These are phyloP conservation scores for Nomada fabriciana DNA, from an alignment of 2,888 invertebrate genomes.

Conservation along the genomic window DNA sequence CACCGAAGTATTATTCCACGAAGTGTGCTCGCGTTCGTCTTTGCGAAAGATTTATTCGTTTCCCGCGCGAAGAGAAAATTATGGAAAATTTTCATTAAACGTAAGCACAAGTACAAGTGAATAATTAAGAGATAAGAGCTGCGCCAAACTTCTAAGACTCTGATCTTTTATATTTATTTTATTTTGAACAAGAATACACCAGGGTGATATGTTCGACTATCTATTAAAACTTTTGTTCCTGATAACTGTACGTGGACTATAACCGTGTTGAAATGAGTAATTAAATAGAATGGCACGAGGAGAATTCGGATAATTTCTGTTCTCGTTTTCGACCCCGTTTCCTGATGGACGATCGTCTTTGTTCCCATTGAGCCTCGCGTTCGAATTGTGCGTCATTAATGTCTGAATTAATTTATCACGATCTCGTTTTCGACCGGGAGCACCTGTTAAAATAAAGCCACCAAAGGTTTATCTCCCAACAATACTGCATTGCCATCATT, in stretches of 20 bases:
- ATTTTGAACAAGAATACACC: too few relatives aligned
- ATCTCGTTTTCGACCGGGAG: neutral
- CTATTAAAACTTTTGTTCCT: too few relatives aligned
- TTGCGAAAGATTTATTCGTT: neutral
- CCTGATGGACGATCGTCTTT: neutral
- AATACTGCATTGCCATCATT: conserved; percentile 24
- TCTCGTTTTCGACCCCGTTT: too few relatives aligned
- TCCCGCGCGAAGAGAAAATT: neutral
- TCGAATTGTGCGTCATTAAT: conserved; percentile 4
- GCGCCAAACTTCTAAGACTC: too few relatives aligned
- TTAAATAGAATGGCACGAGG: too few relatives aligned
- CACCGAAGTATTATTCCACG: neutral
- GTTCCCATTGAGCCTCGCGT: conserved; percentile 5
- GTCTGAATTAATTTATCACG: conserved; percentile 42
- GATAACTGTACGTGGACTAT: too few relatives aligned
- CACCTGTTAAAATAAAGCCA: conserved; percentile 37
- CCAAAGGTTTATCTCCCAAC: conserved; percentile 3
- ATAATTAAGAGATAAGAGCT: too few relatives aligned
- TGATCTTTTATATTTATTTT: too few relatives aligned
- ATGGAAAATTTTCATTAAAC: too few relatives aligned
- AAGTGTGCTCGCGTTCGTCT: neutral
- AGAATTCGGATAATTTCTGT: neutral
- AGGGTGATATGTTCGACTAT: too few relatives aligned
- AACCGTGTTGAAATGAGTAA: too few relatives aligned
- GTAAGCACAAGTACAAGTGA: too few relatives aligned